These are phyloP conservation scores for Heterotilapia buettikoferi DNA, from an alignment of 2,113 vertebrate genomes.

Conservation along the genomic window DNA sequence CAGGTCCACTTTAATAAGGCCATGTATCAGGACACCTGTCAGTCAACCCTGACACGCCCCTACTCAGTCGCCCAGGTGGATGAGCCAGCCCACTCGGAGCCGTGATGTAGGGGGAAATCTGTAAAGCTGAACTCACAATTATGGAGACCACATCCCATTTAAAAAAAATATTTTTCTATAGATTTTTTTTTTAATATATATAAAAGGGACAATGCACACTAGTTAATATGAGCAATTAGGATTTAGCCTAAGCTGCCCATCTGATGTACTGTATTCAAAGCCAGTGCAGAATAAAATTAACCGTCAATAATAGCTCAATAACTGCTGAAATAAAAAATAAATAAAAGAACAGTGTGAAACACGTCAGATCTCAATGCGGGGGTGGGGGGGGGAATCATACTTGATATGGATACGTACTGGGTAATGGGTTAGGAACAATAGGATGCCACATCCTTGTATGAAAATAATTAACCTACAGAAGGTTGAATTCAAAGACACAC, in stretches of 20 bases:
- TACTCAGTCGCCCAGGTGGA: not conserved
- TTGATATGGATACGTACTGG: not conserved
- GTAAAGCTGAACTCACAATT: not conserved
- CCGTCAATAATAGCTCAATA: not conserved
- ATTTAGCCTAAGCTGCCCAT: not conserved
- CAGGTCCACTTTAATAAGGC: not conserved
- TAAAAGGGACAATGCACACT: not conserved
- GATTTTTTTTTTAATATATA: not conserved
- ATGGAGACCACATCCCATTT: not conserved
- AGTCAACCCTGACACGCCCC: not conserved
- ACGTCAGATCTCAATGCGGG: not conserved
- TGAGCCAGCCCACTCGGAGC: not conserved
- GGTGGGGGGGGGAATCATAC: accelerated
- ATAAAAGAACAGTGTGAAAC: not conserved
- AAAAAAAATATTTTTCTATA: not conserved
- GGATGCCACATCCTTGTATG: not conserved
- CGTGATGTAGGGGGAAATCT: not conserved
- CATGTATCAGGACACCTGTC: not conserved
- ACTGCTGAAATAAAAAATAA: not conserved
- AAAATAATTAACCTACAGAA: not conserved
- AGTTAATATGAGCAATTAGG: not conserved
- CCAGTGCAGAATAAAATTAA: not conserved
- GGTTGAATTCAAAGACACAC: not conserved
- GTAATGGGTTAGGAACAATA: not conserved
- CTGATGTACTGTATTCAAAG: not conserved